phyloP scores from a whole-genome alignment of 2,113 vertebrate species.

The Kryptolebias marmoratus region DNA sequence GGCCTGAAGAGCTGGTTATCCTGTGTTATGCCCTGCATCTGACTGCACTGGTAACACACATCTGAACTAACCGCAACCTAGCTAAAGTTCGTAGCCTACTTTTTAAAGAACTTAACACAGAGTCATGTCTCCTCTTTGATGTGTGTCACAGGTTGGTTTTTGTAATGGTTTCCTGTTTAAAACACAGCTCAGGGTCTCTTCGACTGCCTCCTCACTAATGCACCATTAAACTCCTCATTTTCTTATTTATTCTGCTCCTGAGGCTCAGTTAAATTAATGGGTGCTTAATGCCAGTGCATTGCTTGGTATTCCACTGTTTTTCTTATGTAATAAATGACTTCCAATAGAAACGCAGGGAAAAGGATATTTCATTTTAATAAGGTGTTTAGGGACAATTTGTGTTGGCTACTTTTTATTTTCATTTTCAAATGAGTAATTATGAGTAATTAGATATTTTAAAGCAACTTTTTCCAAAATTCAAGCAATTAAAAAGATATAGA shows the following conservation, averaged over 20 bases:
- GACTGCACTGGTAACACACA: too few relatives aligned
- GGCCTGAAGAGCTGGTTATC: too few relatives aligned
- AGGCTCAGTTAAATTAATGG: conserved; percentile 57
- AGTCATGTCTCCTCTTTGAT: conserved; percentile 38
- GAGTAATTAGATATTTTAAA: neutral
- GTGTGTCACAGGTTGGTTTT: conserved; percentile 55
- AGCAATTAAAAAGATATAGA: neutral
- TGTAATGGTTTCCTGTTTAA: conserved; percentile 50
- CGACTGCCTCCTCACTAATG: conserved; percentile 58
- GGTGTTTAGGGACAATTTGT: neutral
- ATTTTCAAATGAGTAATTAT: neutral
- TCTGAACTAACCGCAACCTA: neutral
- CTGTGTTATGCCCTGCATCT: too few relatives aligned
- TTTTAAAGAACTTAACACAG: conserved; percentile 9
- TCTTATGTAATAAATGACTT: conserved; percentile 25
- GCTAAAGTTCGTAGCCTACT: neutral
- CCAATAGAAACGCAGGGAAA: neutral
- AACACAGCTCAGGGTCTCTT: conserved; percentile 52
- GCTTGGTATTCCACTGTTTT: conserved; percentile 27
- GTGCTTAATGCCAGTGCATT: conserved; percentile 37
- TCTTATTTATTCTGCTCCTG: conserved; percentile 63
- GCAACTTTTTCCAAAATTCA: neutral
- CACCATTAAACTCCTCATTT: conserved; percentile 66
- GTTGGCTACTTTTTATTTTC: neutral
- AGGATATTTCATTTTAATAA: conserved; percentile 2